phyloP scores from a whole-genome alignment of 2,888 invertebrate genomes.

The Theretra japonica region DNA sequence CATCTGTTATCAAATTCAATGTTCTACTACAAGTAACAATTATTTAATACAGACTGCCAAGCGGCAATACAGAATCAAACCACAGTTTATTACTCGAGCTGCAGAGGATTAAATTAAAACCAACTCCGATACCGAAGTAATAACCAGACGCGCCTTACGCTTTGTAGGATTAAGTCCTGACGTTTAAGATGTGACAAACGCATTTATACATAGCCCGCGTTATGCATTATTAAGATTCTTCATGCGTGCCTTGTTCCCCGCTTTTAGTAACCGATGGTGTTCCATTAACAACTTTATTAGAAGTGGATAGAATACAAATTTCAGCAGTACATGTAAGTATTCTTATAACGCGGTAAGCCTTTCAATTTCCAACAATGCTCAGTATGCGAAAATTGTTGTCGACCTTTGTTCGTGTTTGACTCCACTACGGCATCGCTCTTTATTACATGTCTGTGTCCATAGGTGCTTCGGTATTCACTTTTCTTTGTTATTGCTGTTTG shows the following conservation, averaged over 20 bases:
- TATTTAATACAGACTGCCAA: not conserved
- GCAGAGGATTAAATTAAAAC: slow-evolving; percentile 40
- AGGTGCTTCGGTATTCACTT: slow-evolving; percentile 52
- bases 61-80: not conserved
- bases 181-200: slow-evolving; percentile 49
- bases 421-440: slow-evolving; percentile 51
- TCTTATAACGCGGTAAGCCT: slow-evolving; percentile 62
- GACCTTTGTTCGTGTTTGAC: slow-evolving; percentile 69
- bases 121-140: slow-evolving; percentile 39
- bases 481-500: slow-evolving; percentile 40
- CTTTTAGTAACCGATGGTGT: not conserved
- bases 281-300: not conserved
- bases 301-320: slow-evolving; percentile 23
- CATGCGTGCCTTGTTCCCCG: slow-evolving; percentile 48
- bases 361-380: slow-evolving; percentile 73
- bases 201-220: slow-evolving; percentile 53
- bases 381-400: slow-evolving; percentile 75
- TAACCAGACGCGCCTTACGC: slow-evolving; percentile 43
- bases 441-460: slow-evolving; percentile 45
- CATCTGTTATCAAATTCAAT: not conserved
- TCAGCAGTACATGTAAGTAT: slow-evolving; percentile 35
- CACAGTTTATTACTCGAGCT: slow-evolving; percentile 26
- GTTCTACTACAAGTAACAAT: not conserved
- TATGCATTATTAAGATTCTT: slow-evolving; percentile 67
- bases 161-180: slow-evolving; percentile 51